Conservation (phyloP, 64 coral and sea anemone species). For the Cladopsammia gracilis region DNA sequence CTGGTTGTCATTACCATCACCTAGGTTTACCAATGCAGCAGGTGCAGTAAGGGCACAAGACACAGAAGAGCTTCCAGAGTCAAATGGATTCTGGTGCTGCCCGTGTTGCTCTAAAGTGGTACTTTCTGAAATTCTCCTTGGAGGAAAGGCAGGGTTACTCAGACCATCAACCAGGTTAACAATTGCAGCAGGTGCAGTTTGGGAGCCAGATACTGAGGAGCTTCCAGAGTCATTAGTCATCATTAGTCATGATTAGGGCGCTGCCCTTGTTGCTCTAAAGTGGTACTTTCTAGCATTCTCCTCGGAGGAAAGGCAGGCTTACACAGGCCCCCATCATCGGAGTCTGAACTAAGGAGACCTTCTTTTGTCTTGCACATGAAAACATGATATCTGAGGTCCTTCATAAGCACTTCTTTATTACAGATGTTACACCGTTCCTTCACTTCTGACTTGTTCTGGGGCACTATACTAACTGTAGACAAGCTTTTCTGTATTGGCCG, state of each 20-base stretch:
- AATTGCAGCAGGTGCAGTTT: too few species aligned
- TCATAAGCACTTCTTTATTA: constrained; percentile 30
- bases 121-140: background rate
- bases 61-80: too few species aligned
- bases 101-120: too few species aligned
- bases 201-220: too few species aligned
- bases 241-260: too few species aligned
- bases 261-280: background rate
- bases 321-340: constrained; percentile 6
- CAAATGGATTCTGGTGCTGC: too few species aligned
- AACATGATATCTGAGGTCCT: constrained; percentile 33
- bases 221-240: too few species aligned
- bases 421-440: constrained; percentile 22
- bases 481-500: background rate
- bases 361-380: constrained; percentile 18
- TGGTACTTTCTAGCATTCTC: background rate
- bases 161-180: too few species aligned
- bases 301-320: background rate
- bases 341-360: background rate
- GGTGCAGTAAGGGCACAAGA: too few species aligned
- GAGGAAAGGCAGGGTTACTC: too few species aligned
- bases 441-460: background rate
- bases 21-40: too few species aligned
- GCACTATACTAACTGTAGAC: constrained; percentile 12
- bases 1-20: background rate